A percentile compares a stretch with the other conserved stretches of the same genome.
Evolutionary conservation across 2,888 invertebrate genomes (phyloP).

Genomic region (Andricus quercusramuli): DNA sequence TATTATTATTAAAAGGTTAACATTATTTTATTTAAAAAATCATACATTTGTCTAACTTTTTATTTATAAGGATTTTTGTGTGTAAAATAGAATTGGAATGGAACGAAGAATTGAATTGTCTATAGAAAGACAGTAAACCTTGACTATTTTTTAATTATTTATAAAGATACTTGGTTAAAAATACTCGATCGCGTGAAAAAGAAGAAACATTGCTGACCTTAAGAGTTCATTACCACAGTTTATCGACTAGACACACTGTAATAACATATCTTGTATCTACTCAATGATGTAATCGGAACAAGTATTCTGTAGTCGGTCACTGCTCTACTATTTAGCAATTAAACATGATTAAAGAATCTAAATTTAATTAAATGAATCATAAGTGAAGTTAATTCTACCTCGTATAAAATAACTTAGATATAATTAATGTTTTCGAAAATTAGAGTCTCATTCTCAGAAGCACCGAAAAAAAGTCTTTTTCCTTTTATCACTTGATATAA

Average conservation of each 20-base stretch:
- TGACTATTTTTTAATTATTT: neutral
- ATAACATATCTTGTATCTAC: neutral
- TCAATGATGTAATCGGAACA: neutral
- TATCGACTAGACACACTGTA: neutral
- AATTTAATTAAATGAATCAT: neutral
- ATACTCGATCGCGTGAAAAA: slow-evolving; percentile 4
- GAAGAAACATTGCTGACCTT: slow-evolving; percentile 16
- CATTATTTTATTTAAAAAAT: no score
- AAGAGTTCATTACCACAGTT: slow-evolving; percentile 15
- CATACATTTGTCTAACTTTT: neutral
- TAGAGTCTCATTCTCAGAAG: no score
- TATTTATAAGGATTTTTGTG: neutral
- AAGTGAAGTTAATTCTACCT: no score
- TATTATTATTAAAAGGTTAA: no score
- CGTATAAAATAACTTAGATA: no score
- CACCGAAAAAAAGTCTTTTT: no score
- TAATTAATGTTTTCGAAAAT: no score
- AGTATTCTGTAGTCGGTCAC: neutral
- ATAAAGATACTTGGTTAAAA: neutral
- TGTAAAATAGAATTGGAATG: neutral
- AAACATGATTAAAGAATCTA: neutral
- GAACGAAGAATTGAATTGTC: no score
- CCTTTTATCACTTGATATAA: no score
- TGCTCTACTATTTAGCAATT: neutral
- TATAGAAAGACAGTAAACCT: no score